Percentiles rank a stretch among this genome's conserved stretches.
phyloP scores from a whole-genome alignment of 2,113 vertebrate genomes.

The Hyaena hyaena region DNA sequence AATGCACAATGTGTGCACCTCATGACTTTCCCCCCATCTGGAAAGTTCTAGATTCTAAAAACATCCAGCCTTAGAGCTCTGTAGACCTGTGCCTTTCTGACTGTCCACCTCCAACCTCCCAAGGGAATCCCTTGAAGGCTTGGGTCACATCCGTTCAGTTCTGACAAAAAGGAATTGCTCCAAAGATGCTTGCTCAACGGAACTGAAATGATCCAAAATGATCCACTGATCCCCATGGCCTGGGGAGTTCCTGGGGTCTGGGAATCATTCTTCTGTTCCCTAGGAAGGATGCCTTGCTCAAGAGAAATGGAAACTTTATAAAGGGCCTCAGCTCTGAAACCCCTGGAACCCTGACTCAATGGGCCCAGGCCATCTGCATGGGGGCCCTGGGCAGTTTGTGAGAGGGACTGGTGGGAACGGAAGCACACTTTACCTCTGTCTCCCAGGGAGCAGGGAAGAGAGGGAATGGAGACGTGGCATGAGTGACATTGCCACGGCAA shows the following conservation, averaged over 20 bases:
- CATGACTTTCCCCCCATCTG: background rate
- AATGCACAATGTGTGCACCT: background rate
- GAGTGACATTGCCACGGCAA: conserved; percentile 72
- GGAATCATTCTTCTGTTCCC: background rate
- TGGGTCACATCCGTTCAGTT: background rate
- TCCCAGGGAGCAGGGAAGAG: background rate
- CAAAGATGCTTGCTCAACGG: background rate
- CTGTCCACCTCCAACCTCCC: background rate
- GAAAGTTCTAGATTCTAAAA: background rate
- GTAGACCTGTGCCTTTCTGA: background rate
- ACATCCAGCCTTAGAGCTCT: background rate
- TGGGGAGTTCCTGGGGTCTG: background rate
- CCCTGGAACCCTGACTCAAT: no score
- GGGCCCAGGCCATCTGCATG: background rate
- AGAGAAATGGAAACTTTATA: background rate
- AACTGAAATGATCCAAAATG: background rate
- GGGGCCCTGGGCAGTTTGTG: background rate
- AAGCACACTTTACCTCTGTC: background rate
- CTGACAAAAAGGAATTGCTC: background rate
- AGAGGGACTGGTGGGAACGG: background rate
- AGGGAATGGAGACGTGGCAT: background rate
- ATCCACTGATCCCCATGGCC: background rate
- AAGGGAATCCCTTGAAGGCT: background rate
- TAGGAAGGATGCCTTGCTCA: background rate
- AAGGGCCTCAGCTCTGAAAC: background rate